Evolutionary conservation across 2,888 invertebrate genomes (phyloP), one percentile per base, ranked within the genome.

Genomic region (Osmoderma eremita): DNA sequence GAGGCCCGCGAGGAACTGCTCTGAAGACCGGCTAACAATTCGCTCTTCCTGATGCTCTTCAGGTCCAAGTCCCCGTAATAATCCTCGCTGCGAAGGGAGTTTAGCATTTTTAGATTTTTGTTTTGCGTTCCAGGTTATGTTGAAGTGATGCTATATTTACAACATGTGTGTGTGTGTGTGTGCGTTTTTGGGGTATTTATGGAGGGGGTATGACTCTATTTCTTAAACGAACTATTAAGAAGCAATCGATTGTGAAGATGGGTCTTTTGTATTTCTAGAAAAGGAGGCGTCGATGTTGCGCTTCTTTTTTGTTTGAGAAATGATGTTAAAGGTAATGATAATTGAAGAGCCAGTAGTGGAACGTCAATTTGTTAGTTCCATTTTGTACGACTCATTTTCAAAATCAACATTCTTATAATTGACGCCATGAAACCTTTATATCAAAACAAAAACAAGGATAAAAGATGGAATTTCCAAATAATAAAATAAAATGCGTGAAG

Each of bases 61-160:
- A 95, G 87, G 85, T 95, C 95, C 90, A 95, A 86, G 84, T 95
- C 95, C 76, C 95, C 95, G 82, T 95, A 95, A 90, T 95, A 95
- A 90, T 95, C 95, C 89, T 95, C 95, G 88, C 95, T 95, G 92
- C 87, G 89, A 87, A 83, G n/a, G 50, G 63, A 45, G 36, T 50
- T 61, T 67, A 24, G 24, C 41, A n/a, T 64, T 53, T 53, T 42
- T 24, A 38, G 45, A 63, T 12, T 48, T 53, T 38, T 15, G 6
- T 30, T 53, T 53, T 38, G 13, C n/a, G 3, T 1, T 24, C 30
- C n/a, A n/a, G 30, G 30, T 3, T 30, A 4, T 30, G n/a, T n/a
- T n/a, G n/a, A n/a, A n/a, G n/a, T n/a, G n/a, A n/a, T 30, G 10
- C 10, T 30, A 1, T 30, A 30, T 30, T 30, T 30, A 30, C 30